phyloP scores from a whole-genome alignment of 2,888 invertebrate species.

The Phymatocera aterrima region DNA sequence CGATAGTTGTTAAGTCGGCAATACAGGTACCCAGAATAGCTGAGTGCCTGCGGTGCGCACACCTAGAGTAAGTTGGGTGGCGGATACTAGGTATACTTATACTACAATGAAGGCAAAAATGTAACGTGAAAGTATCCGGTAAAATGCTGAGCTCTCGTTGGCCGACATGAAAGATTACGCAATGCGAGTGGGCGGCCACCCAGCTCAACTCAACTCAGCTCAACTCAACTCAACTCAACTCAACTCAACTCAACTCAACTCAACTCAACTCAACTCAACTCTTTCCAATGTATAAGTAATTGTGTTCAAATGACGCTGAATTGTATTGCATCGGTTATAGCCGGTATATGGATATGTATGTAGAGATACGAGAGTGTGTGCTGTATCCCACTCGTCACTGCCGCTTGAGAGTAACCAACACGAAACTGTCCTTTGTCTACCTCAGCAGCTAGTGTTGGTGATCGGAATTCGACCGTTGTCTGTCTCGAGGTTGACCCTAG shows the following conservation, averaged over 20 bases:
- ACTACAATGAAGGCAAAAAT: conserved; percentile 62
- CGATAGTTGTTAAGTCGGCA: neutral
- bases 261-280: no score
- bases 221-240: no score
- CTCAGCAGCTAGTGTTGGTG: no score
- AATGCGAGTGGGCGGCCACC: conserved; percentile 37
- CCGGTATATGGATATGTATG: neutral
- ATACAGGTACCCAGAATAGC: conserved; percentile 9
- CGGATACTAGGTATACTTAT: no score
- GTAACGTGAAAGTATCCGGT: conserved; percentile 65
- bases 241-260: no score
- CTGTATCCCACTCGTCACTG: neutral
- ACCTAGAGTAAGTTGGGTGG: neutral
- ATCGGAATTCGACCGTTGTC: conserved; percentile 5
- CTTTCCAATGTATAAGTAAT: conserved; percentile 31
- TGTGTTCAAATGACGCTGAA: conserved; percentile 31
- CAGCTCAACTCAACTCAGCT: no score
- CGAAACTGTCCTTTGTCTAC: no score
- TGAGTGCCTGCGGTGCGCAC: conserved; percentile 5
- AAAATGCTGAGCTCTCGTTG: conserved; percentile 11
- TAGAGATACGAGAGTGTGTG: neutral
- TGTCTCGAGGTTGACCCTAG: conserved; percentile 26
- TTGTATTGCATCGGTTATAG: neutral
- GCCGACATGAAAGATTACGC: conserved; percentile 33
- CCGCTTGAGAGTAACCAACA: no score